These are phyloP conservation scores for Heterocephalus glaber DNA, from an alignment of 2,113 vertebrate genomes.

Conservation along the genomic window DNA sequence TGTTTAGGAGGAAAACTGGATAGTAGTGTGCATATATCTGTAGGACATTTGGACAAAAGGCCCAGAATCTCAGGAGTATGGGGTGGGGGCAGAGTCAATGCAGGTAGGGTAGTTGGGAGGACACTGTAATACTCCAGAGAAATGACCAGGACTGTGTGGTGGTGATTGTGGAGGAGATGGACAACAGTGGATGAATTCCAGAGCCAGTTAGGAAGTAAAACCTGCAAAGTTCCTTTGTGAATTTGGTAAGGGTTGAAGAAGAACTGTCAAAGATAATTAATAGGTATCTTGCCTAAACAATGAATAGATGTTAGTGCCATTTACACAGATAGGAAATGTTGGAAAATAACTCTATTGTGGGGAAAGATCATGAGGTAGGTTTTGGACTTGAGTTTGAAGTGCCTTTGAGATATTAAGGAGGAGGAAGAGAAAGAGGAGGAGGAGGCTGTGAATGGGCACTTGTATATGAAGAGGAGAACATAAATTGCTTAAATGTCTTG, in stretches of 20 bases:
- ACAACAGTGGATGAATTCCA: background rate
- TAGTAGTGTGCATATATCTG: background rate
- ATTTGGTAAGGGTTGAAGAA: background rate
- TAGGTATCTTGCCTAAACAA: background rate
- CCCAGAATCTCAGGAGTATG: background rate
- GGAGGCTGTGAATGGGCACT: background rate
- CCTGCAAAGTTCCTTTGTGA: background rate
- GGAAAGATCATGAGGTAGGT: background rate
- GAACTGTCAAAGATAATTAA: background rate
- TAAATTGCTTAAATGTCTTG: background rate
- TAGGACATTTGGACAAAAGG: background rate
- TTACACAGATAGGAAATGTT: background rate
- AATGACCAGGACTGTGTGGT: background rate
- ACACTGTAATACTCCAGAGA: background rate
- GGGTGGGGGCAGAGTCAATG: background rate
- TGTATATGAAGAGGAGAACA: background rate
- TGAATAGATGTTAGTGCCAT: background rate
- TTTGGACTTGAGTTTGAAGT: background rate
- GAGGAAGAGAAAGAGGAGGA: background rate
- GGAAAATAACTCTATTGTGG: background rate
- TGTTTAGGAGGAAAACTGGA: background rate
- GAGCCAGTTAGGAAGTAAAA: background rate
- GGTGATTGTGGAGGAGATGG: background rate
- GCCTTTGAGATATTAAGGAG: background rate
- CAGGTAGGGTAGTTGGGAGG: background rate